These are phyloP conservation scores for Leptopterna dolabrata DNA, from an alignment of 2,888 invertebrate genomes.

Conservation along the genomic window DNA sequence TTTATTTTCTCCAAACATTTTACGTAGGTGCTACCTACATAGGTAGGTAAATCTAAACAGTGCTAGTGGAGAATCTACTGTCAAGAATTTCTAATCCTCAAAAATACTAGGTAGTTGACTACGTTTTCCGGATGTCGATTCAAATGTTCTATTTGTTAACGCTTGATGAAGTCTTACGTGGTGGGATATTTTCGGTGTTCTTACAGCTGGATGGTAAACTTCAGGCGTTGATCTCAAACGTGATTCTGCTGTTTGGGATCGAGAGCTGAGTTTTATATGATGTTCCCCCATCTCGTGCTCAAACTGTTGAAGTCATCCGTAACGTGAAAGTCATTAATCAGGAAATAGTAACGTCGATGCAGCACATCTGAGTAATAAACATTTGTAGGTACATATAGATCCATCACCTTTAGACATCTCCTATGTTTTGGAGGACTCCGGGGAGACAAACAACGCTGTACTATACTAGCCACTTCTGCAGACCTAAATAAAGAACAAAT, in stretches of 20 bases:
- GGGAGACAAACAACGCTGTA: slow-evolving; percentile 11
- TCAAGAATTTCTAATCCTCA: too few relatives aligned
- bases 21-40: too few relatives aligned
- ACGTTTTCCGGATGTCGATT: too few relatives aligned
- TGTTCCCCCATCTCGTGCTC: slow-evolving; percentile 16
- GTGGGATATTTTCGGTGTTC: not conserved
- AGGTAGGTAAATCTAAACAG: too few relatives aligned
- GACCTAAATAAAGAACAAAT: slow-evolving; percentile 14
- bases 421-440: slow-evolving; percentile 47
- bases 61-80: too few relatives aligned
- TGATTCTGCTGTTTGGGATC: slow-evolving; percentile 33
- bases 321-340: not conserved
- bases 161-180: not conserved
- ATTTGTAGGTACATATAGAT: too few relatives aligned
- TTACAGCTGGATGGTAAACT: slow-evolving; percentile 44
- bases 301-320: not conserved
- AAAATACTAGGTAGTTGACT: too few relatives aligned
- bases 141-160: too few relatives aligned
- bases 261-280: not conserved
- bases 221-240: slow-evolving; percentile 1
- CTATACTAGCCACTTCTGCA: slow-evolving; percentile 29
- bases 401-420: slow-evolving; percentile 27
- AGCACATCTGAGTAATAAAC: too few relatives aligned
- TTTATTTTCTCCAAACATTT: too few relatives aligned
- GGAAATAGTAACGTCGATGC: too few relatives aligned